A percentile compares a stretch with the other conserved stretches of the same genome.
These are phyloP conservation scores for Liolophura sinensis DNA, from an alignment of 1,140 invertebrate species.

Conservation along the genomic window DNA sequence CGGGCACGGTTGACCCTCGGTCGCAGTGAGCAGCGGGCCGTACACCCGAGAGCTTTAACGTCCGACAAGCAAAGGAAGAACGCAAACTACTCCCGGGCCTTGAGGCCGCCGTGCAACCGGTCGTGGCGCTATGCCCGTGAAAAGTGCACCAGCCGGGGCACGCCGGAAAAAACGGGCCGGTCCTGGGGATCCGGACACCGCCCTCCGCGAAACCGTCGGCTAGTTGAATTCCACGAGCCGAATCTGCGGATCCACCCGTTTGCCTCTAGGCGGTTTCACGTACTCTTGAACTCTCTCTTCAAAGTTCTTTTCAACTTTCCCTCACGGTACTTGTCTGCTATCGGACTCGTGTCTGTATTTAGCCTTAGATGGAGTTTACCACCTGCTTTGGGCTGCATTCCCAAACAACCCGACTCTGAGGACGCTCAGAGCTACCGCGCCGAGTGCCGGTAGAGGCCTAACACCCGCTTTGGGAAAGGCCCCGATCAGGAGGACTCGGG, in stretches of 20 bases:
- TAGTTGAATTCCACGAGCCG: constrained; percentile 37
- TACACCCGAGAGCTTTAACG: too few relatives aligned
- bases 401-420: constrained; percentile 82
- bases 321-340: constrained; percentile 90
- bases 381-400: constrained; percentile 81
- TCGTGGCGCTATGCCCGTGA: constrained; percentile 24
- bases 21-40: too few relatives aligned
- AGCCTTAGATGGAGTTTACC: constrained; percentile 86
- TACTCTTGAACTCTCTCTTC: constrained; percentile 86
- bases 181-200: neutral
- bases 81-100: too few relatives aligned
- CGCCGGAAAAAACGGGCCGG: constrained; percentile 63
- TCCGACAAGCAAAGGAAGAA: too few relatives aligned
- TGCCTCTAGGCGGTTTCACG: constrained; percentile 78
- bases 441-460: constrained; percentile 67
- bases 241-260: constrained; percentile 62
- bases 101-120: constrained; percentile 17
- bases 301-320: constrained; percentile 90
- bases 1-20: too few relatives aligned
- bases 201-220: constrained; percentile 58
- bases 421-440: constrained; percentile 61
- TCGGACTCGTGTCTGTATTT: constrained; percentile 83
- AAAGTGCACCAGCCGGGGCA: constrained; percentile 59
- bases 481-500: constrained; percentile 70
- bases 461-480: constrained; percentile 73